Evolutionary conservation across 1,140 invertebrate genomes (phyloP), one percentile per base, ranked within the genome.

Genomic region (Microvelia longipes): DNA sequence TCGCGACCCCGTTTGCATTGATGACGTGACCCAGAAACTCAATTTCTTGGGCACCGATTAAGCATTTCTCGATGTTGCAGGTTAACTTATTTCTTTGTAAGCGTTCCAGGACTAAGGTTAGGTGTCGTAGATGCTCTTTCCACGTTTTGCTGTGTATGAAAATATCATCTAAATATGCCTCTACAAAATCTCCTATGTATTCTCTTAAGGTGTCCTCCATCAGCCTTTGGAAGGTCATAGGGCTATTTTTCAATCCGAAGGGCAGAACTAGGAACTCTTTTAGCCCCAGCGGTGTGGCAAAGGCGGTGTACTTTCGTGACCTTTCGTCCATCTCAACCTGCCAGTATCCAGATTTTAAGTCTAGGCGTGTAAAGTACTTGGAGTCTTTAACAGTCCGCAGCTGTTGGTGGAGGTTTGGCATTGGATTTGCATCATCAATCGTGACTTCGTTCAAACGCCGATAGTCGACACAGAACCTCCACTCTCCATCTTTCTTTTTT

Each of bases 391-490:
- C 65, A 66, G 0, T 11, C 5, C 35, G 35, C 5, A 50, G 5
- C 35, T 50, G 35, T 19, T 50, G 5, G 35, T 50, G 35, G 5
- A 50, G 19, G 19, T 50, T 50, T 5, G 76, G 75, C 1, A 78
- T 60, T 2, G 74, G 73, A 25, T 76, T 74, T 0, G 75, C 70
- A 28, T 79, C 78, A 11, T 74, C 71, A 2, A 72, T 73, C 0
- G 78, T 83, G 0, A 79, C 72, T 0, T 69, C 60, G 71, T 85
- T 85, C 0, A 85, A 50, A 62, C 66, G n/a, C 5, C 80, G 67
- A 67, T 77, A 81, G 72, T 83, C 81, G 0, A 84, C 71, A 69
- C 81, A 83, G 68, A 84, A 82, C 15, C 82, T 66, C 0, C 73
- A 72, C 0, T 71, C 71, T 1, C 77, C 78, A 69, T 84, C 80